A percentile compares a stretch with the other conserved stretches of the same genome.
These are phyloP conservation scores for Setophaga coronata DNA, from an alignment of 2,113 vertebrate genomes.

Conservation along the genomic window DNA sequence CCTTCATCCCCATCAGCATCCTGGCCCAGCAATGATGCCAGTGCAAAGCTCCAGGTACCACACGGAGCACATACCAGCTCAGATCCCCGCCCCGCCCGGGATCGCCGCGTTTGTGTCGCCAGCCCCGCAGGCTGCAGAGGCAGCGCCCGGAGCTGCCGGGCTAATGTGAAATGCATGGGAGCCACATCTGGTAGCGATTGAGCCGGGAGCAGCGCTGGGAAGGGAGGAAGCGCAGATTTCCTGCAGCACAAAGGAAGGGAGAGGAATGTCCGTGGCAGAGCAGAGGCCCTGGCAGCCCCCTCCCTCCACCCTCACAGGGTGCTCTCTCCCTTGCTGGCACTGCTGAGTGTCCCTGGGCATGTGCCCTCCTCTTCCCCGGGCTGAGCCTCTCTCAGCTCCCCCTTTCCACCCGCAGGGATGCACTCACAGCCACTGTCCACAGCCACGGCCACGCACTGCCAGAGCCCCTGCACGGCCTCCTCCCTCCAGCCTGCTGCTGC, in stretches of 20 bases:
- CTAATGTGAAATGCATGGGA: conserved; percentile 81
- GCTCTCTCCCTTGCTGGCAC: fast-evolving
- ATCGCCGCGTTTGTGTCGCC: conserved; percentile 39
- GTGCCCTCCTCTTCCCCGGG: background rate
- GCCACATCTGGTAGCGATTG: conserved; percentile 95
- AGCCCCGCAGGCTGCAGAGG: conserved; percentile 71
- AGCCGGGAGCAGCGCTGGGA: conserved; percentile 78
- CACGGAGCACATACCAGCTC: background rate
- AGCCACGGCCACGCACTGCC: fast-evolving
- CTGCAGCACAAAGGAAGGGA: conserved; percentile 84
- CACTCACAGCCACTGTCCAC: fast-evolving
- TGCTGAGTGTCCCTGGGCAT: background rate
- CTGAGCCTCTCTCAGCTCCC: background rate
- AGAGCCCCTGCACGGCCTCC: fast-evolving
- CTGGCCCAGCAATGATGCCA: fast-evolving
- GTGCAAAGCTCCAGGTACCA: background rate
- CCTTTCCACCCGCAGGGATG: fast-evolving
- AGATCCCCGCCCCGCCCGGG: conserved; percentile 36
- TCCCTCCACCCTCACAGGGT: fast-evolving
- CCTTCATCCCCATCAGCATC: background rate
- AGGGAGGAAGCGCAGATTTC: conserved; percentile 90
- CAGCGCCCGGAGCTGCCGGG: conserved; percentile 70
- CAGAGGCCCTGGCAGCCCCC: background rate
- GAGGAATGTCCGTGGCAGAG: conserved; percentile 72
- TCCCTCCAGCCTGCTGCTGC: background rate